These are phyloP conservation scores for Melipona bicolor DNA, from an alignment of 2,888 invertebrate genomes.

Conservation along the genomic window DNA sequence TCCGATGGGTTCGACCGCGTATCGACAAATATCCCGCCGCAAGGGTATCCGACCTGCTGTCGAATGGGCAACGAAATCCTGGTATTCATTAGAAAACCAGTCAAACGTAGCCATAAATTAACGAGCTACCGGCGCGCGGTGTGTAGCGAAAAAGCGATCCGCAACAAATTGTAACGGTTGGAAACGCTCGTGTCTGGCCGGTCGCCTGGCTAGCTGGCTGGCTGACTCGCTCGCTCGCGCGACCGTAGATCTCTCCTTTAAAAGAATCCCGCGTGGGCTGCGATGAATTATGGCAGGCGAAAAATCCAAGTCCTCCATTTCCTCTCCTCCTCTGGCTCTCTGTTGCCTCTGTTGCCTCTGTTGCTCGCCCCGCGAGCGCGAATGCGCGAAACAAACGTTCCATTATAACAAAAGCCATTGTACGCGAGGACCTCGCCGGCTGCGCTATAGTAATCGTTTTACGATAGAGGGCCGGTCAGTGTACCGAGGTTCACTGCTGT, in stretches of 20 bases:
- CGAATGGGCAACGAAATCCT: background rate
- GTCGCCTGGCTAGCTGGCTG: background rate
- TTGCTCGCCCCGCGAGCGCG: constrained; percentile 18
- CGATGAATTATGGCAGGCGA: constrained; percentile 59
- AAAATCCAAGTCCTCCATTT: constrained; percentile 45
- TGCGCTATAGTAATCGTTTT: constrained; percentile 66
- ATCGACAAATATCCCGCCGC: background rate
- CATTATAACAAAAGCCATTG: constrained; percentile 66
- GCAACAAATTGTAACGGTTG: constrained; percentile 54
- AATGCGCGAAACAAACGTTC: constrained; percentile 65
- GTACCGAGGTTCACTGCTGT: constrained; percentile 20
- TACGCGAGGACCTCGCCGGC: constrained; percentile 37
- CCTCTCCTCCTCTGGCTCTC: background rate
- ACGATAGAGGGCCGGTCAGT: constrained; percentile 56
- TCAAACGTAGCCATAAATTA: constrained; percentile 46
- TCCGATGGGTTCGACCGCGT: too few relatives aligned
- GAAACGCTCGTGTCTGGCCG: constrained; percentile 24
- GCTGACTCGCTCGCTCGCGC: background rate
- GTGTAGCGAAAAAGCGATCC: constrained; percentile 41
- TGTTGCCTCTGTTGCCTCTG: background rate
- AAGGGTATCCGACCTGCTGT: background rate
- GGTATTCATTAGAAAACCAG: constrained; percentile 50
- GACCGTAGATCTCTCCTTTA: constrained; percentile 59
- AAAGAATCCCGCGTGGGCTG: constrained; percentile 60
- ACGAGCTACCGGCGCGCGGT: constrained; percentile 19